These are phyloP conservation scores for Zosterops hypoxanthus DNA, from an alignment of 2,113 vertebrate species.

Conservation along the genomic window DNA sequence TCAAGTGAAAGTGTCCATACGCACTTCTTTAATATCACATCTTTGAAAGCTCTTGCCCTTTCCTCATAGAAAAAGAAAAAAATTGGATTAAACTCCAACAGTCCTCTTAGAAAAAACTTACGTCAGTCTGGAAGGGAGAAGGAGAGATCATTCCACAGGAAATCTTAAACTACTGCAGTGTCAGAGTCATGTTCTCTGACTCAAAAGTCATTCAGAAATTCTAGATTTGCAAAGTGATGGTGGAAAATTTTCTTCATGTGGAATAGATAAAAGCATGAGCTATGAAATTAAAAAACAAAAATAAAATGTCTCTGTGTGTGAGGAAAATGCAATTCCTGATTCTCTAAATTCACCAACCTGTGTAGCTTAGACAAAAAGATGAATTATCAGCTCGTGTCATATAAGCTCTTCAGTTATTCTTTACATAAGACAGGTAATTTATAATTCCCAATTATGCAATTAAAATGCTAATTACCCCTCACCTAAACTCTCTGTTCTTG, in stretches of 20 bases:
- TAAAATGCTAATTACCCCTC: conserved; percentile 74
- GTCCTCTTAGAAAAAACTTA: background rate
- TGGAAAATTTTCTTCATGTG: background rate
- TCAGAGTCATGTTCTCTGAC: background rate
- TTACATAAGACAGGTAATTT: conserved; percentile 67
- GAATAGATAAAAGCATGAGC: background rate
- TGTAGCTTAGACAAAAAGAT: conserved; percentile 26
- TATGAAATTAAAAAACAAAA: background rate
- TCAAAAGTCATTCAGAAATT: background rate
- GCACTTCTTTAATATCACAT: background rate
- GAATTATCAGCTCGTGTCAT: conserved; percentile 44
- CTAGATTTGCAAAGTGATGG: background rate
- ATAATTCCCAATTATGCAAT: conserved; percentile 69
- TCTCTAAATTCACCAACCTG: background rate
- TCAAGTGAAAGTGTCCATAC: background rate
- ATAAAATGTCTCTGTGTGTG: background rate
- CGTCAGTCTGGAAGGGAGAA: background rate
- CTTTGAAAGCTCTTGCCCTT: background rate
- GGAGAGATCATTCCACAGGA: background rate
- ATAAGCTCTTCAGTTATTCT: conserved; percentile 53
- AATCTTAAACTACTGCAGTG: background rate
- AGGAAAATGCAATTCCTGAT: background rate
- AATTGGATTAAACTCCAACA: background rate
- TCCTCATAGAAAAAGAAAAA: background rate
- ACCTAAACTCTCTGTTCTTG: conserved; percentile 38